A percentile compares a stretch with the other conserved stretches of the same genome.
phyloP scores from a whole-genome alignment of 2,888 invertebrate genomes.

The Drosophila ustulata region DNA sequence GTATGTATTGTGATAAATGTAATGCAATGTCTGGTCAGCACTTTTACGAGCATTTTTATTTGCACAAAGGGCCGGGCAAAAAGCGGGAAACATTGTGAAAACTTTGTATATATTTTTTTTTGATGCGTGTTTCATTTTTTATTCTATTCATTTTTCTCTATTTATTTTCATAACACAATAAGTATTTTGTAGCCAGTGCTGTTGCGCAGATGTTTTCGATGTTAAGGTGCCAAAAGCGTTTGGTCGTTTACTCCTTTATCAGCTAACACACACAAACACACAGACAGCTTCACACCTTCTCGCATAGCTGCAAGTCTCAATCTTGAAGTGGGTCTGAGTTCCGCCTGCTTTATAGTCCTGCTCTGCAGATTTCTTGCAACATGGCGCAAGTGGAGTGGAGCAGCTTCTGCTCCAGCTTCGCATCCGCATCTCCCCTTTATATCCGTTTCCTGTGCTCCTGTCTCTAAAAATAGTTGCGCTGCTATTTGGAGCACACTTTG shows the following conservation, averaged over 20 bases:
- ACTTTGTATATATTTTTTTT: constrained; percentile 45
- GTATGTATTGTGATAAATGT: constrained; percentile 25
- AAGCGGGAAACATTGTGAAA: constrained; percentile 18
- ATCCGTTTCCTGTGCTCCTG: constrained; percentile 59
- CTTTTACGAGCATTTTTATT: constrained; percentile 37
- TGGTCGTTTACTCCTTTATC: constrained; percentile 56
- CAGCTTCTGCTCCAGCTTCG: constrained; percentile 41
- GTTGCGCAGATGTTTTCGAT: constrained; percentile 66
- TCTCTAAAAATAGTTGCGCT: constrained; percentile 69
- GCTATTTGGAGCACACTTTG: constrained; percentile 62
- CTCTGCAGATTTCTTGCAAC: constrained; percentile 38
- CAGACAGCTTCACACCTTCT: constrained; percentile 20
- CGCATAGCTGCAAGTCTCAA: constrained; percentile 40
- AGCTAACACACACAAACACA: constrained; percentile 15
- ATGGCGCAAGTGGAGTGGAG: constrained; percentile 30
- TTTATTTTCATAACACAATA: constrained; percentile 62
- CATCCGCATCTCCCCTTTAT: constrained; percentile 23
- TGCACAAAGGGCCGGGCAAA: constrained; percentile 14
- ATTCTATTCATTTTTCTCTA: constrained; percentile 31
- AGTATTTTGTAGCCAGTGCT: constrained; percentile 53
- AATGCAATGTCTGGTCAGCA: constrained; percentile 39
- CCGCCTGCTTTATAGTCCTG: constrained; percentile 45
- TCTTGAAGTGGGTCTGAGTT: constrained; percentile 51
- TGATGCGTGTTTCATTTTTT: constrained; percentile 21
- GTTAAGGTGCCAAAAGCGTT: constrained; percentile 69